phyloP scores from a whole-genome alignment of 2,113 vertebrate species.

The Protomyctophum bolini region DNA sequence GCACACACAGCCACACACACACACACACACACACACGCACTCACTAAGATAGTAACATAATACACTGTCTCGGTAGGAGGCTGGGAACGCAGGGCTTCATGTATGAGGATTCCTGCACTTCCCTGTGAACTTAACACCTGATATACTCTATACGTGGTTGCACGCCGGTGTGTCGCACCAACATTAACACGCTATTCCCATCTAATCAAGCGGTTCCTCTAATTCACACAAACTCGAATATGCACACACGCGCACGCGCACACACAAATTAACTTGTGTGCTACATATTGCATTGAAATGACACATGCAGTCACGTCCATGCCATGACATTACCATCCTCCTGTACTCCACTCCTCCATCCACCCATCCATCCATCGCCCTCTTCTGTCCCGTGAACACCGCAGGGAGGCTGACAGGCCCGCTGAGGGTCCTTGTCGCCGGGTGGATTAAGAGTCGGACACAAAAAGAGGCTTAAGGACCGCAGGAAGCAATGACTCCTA shows the following conservation, averaged over 20 bases:
- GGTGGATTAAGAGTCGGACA: conserved; percentile 74
- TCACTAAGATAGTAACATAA: background rate
- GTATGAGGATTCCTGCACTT: conserved; percentile 63
- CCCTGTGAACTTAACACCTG: conserved; percentile 45
- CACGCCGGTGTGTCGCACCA: no score
- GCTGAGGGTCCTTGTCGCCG: conserved; percentile 72
- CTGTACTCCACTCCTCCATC: background rate
- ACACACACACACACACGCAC: conserved; percentile 12
- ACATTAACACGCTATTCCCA: background rate
- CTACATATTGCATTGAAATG: conserved; percentile 2
- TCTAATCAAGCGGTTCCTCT: conserved; percentile 22
- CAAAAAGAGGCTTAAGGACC: conserved; percentile 75
- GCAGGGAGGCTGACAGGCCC: conserved; percentile 72
- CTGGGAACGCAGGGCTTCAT: conserved; percentile 56
- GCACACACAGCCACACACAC: conserved; percentile 4
- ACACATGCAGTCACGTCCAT: conserved; percentile 20
- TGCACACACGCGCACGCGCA: conserved; percentile 19
- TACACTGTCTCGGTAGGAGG: conserved; percentile 36
- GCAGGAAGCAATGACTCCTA: conserved; percentile 70
- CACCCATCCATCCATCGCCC: background rate
- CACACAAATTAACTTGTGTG: conserved; percentile 2
- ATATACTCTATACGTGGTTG: no score
- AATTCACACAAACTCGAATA: background rate
- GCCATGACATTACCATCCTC: background rate
- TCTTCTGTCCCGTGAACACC: conserved; percentile 57